These are phyloP conservation scores for Troides oblongomaculatus DNA, from an alignment of 2,888 invertebrate genomes.

Conservation along the genomic window DNA sequence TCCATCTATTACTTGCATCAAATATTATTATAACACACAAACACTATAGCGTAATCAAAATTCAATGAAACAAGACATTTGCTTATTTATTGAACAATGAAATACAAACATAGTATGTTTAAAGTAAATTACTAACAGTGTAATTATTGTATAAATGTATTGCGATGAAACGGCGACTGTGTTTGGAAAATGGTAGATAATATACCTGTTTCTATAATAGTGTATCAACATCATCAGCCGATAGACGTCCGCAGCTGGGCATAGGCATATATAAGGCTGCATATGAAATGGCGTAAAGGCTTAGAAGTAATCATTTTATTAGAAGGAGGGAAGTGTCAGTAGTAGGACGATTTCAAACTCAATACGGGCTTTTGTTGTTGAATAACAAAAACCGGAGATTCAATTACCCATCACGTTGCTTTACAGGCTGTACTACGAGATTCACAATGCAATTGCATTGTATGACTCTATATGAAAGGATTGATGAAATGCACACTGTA, in stretches of 20 bases:
- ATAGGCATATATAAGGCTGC: not conserved
- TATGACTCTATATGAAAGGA: not conserved
- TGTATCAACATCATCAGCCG: too few relatives aligned
- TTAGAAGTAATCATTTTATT: not conserved
- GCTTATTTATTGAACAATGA: conserved; percentile 2
- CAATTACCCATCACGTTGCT: not conserved
- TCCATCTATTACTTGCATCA: not conserved
- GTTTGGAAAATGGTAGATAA: too few relatives aligned
- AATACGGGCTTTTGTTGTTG: not conserved
- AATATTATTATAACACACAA: not conserved
- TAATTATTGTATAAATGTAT: too few relatives aligned
- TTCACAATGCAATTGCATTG: not conserved
- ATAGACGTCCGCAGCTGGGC: too few relatives aligned
- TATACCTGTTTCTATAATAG: too few relatives aligned
- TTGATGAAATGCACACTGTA: not conserved
- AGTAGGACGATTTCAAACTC: not conserved
- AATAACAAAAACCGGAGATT: conserved; percentile 1
- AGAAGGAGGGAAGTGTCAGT: not conserved
- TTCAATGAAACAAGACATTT: not conserved
- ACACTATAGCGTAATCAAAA: not conserved
- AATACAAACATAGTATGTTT: too few relatives aligned
- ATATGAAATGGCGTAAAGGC: not conserved
- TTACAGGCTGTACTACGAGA: not conserved
- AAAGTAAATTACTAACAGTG: too few relatives aligned
- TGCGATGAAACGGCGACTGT: too few relatives aligned